Percentiles rank a stretch among this genome's conserved stretches.
These are phyloP conservation scores for Phalacrocorax carbo DNA, from an alignment of 2,113 vertebrate genomes.

Conservation along the genomic window DNA sequence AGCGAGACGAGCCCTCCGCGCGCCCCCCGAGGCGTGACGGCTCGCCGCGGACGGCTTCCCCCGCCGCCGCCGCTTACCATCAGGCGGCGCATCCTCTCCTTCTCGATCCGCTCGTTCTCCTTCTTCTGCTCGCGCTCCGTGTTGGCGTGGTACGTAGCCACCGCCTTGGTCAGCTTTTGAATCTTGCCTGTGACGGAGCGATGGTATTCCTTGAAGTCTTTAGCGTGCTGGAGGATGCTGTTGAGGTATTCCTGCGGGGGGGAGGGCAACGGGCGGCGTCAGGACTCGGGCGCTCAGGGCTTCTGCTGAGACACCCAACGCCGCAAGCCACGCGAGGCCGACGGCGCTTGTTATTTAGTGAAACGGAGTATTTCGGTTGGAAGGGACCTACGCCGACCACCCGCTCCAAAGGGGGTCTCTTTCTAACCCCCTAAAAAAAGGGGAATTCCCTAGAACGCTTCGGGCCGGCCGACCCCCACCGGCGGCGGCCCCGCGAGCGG, in stretches of 20 bases:
- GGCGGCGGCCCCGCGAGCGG: too few relatives aligned
- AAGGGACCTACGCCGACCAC: neutral
- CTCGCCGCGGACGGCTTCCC: neutral
- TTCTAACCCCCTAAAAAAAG: neutral
- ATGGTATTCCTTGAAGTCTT: conserved; percentile 98
- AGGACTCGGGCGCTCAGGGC: neutral
- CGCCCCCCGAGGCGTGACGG: too few relatives aligned
- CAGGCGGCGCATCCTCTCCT: conserved; percentile 93
- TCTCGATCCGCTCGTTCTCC: conserved; percentile 96
- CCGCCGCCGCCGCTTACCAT: conserved; percentile 71
- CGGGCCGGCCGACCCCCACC: too few relatives aligned
- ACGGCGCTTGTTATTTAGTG: too few relatives aligned
- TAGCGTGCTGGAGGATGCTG: conserved; percentile 97
- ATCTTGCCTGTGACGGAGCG: conserved; percentile 93
- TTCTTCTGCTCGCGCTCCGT: conserved; percentile 98
- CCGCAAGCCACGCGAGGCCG: fast-evolving
- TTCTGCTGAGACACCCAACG: too few relatives aligned
- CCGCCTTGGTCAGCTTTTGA: conserved; percentile 95
- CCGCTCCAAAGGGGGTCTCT: neutral
- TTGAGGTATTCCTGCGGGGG: conserved; percentile 93
- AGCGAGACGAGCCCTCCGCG: fast-evolving
- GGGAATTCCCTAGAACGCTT: neutral
- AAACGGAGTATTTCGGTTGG: too few relatives aligned
- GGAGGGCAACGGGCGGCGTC: neutral
- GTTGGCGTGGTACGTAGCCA: conserved; percentile 96